phyloP scores from a whole-genome alignment of 2,797 vertebrate species.

The Oceanodroma leucorhoa region DNA sequence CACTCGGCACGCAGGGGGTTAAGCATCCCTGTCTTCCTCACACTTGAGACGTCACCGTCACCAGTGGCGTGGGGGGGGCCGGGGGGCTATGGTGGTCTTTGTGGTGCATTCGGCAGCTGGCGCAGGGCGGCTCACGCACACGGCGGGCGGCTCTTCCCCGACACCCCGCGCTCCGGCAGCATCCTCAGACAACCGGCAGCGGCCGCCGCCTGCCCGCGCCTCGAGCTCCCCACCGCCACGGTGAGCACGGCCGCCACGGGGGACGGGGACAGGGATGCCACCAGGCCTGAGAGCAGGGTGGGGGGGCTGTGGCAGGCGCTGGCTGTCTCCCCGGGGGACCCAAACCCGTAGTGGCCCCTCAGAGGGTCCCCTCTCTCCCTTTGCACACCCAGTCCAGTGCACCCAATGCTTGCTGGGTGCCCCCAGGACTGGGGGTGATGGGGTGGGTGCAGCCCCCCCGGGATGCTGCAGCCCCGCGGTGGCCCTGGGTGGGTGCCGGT shows the following conservation, averaged over 20 bases:
- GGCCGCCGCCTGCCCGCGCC: neutral
- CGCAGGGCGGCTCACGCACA: constrained; percentile 3
- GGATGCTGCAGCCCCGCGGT: neutral
- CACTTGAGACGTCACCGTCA: constrained; percentile 62
- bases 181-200: neutral
- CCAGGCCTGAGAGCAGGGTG: neutral
- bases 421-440: neutral
- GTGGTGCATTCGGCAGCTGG: constrained; percentile 55
- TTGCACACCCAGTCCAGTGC: neutral
- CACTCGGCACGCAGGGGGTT: constrained; percentile 10
- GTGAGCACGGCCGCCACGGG: neutral
- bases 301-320: neutral
- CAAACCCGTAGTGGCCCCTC: neutral
- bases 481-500: neutral
- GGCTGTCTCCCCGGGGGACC: neutral
- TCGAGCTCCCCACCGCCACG: neutral
- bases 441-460: neutral
- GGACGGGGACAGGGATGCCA: neutral
- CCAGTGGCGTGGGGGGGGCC: constrained; percentile 28
- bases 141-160: neutral
- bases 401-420: neutral
- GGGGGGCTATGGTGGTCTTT: constrained; percentile 57
- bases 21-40: constrained; percentile 36
- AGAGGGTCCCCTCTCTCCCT: too few relatives aligned
- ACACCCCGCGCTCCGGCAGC: neutral